phyloP scores from a whole-genome alignment of 1,140 invertebrate species.

The Drosophila lacteicornis region DNA sequence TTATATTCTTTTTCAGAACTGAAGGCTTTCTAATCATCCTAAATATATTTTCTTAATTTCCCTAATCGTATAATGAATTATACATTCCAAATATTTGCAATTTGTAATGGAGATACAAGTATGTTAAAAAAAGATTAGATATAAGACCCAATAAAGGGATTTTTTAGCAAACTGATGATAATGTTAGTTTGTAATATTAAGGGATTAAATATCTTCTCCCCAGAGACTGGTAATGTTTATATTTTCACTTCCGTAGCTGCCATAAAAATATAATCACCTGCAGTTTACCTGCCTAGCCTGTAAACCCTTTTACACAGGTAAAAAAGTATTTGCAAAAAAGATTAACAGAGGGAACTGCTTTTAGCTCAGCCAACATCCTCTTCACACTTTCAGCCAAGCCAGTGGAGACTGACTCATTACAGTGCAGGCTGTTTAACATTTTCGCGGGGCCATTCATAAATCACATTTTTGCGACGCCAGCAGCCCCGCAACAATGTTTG shows the following conservation, averaged over 20 bases:
- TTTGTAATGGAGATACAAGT: background rate
- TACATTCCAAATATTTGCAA: background rate
- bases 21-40: no score
- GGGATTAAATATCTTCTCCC: background rate
- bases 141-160: background rate
- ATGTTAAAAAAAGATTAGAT: background rate
- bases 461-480: slow-evolving; percentile 18
- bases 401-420: slow-evolving; percentile 26
- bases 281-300: background rate
- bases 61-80: background rate
- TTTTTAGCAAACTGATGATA: background rate
- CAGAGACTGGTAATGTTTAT: background rate
- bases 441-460: slow-evolving; percentile 50
- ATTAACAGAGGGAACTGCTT: background rate
- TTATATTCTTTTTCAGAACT: no score
- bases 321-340: background rate
- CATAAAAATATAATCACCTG: slow-evolving; percentile 4
- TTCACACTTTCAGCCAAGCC: background rate
- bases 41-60: no score
- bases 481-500: slow-evolving; percentile 29
- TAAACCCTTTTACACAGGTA: background rate
- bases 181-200: background rate
- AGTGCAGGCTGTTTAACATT: background rate
- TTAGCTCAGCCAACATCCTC: slow-evolving; percentile 17
- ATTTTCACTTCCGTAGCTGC: background rate